Base-by-base conservation (phyloP, 2,888 invertebrate genomes). In the Aleiodes testaceus region DNA sequence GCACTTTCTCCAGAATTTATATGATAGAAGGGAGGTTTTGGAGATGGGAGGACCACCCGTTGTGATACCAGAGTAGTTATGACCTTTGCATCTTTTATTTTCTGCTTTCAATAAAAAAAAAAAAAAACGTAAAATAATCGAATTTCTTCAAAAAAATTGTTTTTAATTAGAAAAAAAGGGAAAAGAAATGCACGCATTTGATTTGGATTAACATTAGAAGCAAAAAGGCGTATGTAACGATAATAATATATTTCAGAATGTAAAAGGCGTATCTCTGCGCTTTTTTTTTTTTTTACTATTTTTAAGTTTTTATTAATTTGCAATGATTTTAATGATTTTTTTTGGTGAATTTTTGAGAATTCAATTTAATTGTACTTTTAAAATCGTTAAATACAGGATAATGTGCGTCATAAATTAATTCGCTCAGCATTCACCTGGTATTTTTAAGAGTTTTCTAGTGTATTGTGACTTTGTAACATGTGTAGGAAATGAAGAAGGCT, bases 11-110 rank as follows among this genome's bases (percentile, higher is more conserved):
- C 20, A 22, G 36, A 20, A 7, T 53, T 26, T 30, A 16, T 22
- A 55, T 30, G 20, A 18, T 55, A 22, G 9, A 9, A 6, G 16
- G 16, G 74, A 73, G 73, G 26, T 26, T 74, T 68, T 6, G 3
- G 36, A 66, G 1, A 26, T n/a, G n/a, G n/a, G n/a, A n/a, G n/a
- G 75, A 74, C 77, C 78, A 77, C 81, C 81, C 74, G 80, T 75
- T 53, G 80, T 42, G 78, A 76, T 72, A 72, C 67, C 72, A 74
- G 68, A 76, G 71, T 75, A 77, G 76, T 73, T 70, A 67, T 74
- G 70, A 77, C 73, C 75, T 74, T 66, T 36, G 59, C n/a, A n/a
- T 20, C 42, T 42, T 36, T 36, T 53, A n/a, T 9, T 55, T 55
- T 55, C 14, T 55, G 26, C n/a, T n/a, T 55, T 3, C 4, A 12